These are phyloP conservation scores for Anseranas semipalmata DNA, from an alignment of 2,113 vertebrate genomes.

Conservation along the genomic window DNA sequence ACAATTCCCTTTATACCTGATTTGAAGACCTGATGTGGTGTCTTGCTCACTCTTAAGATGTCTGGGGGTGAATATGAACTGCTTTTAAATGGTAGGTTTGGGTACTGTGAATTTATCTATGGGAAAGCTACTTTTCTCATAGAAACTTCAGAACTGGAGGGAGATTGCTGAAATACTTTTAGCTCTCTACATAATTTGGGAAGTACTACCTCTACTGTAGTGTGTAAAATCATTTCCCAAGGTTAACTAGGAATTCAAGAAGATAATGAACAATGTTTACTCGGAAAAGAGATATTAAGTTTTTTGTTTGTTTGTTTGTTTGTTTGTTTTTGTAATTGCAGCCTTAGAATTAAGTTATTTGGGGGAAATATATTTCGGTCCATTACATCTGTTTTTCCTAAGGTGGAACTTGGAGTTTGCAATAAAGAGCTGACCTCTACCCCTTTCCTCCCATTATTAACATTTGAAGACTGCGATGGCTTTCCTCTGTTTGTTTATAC, in stretches of 20 bases:
- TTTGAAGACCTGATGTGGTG: neutral
- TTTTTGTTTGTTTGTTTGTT: no score
- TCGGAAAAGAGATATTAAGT: neutral
- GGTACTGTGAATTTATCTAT: neutral
- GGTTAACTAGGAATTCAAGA: neutral
- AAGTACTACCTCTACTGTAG: neutral
- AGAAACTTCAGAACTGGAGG: neutral
- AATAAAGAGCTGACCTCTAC: neutral
- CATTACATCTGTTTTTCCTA: neutral
- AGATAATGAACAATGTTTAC: neutral
- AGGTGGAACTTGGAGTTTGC: neutral
- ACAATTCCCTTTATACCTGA: neutral
- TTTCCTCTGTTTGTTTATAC: conserved; percentile 3
- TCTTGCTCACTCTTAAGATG: neutral
- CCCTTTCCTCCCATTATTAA: neutral
- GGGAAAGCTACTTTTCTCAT: neutral
- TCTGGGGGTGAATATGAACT: neutral
- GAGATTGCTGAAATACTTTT: conserved; percentile 23
- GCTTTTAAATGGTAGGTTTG: neutral
- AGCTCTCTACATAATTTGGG: neutral
- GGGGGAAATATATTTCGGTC: neutral
- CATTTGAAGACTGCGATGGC: neutral
- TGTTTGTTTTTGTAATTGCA: neutral
- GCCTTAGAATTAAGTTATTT: neutral
- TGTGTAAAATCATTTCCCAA: neutral